These are phyloP conservation scores for Bombus pyrosoma DNA, from an alignment of 1,140 invertebrate genomes.

Conservation along the genomic window DNA sequence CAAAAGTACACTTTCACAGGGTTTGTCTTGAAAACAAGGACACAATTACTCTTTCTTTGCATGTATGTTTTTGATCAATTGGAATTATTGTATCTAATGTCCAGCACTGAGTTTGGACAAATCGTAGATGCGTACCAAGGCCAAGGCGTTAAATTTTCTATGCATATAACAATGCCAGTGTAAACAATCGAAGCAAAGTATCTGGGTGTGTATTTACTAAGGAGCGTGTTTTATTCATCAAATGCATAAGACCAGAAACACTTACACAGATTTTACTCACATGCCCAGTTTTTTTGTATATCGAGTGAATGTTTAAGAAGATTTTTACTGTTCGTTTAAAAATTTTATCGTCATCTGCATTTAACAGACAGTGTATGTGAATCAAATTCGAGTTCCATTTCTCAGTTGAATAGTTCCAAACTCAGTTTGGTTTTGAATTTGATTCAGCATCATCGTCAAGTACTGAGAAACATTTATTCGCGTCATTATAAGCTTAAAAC, in stretches of 20 bases:
- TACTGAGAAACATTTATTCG: slow-evolving; percentile 19
- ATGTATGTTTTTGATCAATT: slow-evolving; percentile 11
- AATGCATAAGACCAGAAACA: not conserved
- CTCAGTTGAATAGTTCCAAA: not conserved
- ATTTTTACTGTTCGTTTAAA: slow-evolving; percentile 58
- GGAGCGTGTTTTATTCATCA: not conserved
- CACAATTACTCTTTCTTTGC: slow-evolving; percentile 19
- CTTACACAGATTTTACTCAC: not conserved
- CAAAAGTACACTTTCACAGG: not conserved
- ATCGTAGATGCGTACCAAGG: slow-evolving; percentile 24
- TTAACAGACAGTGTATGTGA: slow-evolving; percentile 50
- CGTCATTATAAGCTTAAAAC: slow-evolving; percentile 7
- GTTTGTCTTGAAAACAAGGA: slow-evolving; percentile 6
- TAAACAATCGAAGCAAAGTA: slow-evolving; percentile 32
- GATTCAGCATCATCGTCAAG: slow-evolving; percentile 27
- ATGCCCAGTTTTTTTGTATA: slow-evolving; percentile 14
- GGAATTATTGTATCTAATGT: slow-evolving; percentile 23
- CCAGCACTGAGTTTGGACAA: not conserved
- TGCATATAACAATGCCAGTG: slow-evolving; percentile 48
- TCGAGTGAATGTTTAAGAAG: slow-evolving; percentile 24
- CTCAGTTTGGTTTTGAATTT: slow-evolving; percentile 11
- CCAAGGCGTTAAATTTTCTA: slow-evolving; percentile 55
- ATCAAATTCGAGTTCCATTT: slow-evolving; percentile 22
- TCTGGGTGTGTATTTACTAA: not conserved
- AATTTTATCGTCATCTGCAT: slow-evolving; percentile 57